These are phyloP conservation scores for Abscondita cerata DNA, from an alignment of 2,888 invertebrate genomes.

Conservation along the genomic window DNA sequence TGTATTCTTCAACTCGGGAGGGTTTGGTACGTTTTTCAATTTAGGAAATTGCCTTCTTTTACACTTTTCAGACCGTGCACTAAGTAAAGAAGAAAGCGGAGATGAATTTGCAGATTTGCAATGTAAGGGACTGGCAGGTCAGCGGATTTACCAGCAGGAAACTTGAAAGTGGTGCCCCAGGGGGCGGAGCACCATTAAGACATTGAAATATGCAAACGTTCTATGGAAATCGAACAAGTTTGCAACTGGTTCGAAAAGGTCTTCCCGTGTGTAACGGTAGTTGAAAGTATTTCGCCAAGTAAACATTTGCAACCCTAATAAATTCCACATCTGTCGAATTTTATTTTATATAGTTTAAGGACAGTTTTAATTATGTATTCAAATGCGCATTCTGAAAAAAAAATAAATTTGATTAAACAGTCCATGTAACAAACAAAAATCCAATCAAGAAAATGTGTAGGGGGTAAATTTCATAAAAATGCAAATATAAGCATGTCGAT, in stretches of 20 bases:
- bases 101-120: constrained; percentile 37
- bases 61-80: constrained; percentile 25
- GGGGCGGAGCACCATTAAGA: constrained; percentile 32
- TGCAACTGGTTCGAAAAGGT: constrained; percentile 17
- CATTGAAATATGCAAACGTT: constrained; percentile 35
- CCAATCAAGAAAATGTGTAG: not conserved
- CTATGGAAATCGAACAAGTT: constrained; percentile 37
- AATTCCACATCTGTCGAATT: constrained; percentile 22
- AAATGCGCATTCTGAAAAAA: not conserved
- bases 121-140: constrained; percentile 34
- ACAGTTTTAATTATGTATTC: not conserved
- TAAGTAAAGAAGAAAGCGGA: constrained; percentile 31
- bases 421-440: not conserved
- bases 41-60: constrained; percentile 35
- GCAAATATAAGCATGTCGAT: constrained; percentile 28
- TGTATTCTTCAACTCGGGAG: no score
- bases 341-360: not conserved
- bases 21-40: no score
- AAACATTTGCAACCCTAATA: no score
- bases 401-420: no score
- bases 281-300: no score
- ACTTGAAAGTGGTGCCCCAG: constrained; percentile 30
- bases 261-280: no score
- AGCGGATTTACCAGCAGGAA: constrained; percentile 37
- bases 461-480: constrained; percentile 29